Percentiles rank a stretch among this genome's conserved stretches.
Conservation (phyloP, 2,888 invertebrate species). For the Stenurella melanura region DNA sequence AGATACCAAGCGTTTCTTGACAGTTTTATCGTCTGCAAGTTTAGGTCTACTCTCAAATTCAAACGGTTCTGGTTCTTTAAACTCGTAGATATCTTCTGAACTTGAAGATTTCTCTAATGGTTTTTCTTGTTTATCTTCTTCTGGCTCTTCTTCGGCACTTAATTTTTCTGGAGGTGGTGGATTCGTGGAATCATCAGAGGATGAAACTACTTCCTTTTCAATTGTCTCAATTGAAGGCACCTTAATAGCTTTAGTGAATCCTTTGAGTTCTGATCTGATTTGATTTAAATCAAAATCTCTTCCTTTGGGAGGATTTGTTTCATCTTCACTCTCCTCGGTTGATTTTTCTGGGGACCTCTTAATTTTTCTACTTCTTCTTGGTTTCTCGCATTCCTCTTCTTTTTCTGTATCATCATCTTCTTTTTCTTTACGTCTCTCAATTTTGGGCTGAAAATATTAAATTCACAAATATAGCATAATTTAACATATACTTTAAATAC, state of each 20-base stretch:
- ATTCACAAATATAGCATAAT: neutral
- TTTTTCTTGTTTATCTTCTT: conserved; percentile 60
- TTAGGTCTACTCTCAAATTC: conserved; percentile 83
- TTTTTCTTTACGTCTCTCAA: conserved; percentile 69
- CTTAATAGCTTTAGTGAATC: conserved; percentile 80
- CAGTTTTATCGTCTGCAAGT: conserved; percentile 68
- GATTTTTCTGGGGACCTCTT: conserved; percentile 72
- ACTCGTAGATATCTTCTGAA: conserved; percentile 86
- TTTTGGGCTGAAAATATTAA: conserved; percentile 58
- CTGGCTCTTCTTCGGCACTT: conserved; percentile 55
- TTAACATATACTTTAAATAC: too few relatives aligned
- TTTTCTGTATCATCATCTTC: conserved; percentile 74
- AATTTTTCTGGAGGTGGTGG: conserved; percentile 61
- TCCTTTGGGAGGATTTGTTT: conserved; percentile 75
- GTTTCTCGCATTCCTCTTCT: conserved; percentile 67
- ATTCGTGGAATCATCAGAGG: conserved; percentile 67
- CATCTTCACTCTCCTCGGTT: conserved; percentile 74
- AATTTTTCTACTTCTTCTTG: conserved; percentile 68
- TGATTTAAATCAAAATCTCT: conserved; percentile 90
- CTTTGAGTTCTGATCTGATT: conserved; percentile 89
- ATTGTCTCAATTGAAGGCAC: conserved; percentile 59
- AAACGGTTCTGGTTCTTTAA: conserved; percentile 92
- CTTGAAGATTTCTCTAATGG: conserved; percentile 60
- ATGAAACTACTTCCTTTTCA: conserved; percentile 66
- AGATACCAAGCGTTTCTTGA: conserved; percentile 68